Evolutionary conservation across 2,113 vertebrate species (phyloP), one percentile per base, ranked within the genome.

Genomic region (Chaetorhynchus papuensis): DNA sequence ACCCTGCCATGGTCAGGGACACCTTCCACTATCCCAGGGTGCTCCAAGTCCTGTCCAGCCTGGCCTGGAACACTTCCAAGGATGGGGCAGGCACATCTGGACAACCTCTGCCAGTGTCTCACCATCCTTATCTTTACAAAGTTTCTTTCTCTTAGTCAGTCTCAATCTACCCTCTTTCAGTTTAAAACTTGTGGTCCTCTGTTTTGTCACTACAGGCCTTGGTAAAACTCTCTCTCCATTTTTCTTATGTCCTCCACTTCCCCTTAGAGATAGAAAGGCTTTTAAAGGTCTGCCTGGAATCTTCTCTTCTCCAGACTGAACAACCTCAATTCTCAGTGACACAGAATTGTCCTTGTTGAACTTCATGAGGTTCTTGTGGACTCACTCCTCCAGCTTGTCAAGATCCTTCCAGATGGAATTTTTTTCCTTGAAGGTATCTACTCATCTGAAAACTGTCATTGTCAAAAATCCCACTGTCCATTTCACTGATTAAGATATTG

Each of bases 241-340:
- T 72, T 68, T n/a, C 15, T 53, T 39, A 9, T 26, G 22, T 12
- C 1, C 3, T 2, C 7, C 8, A 26, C 1, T 3, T 10, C 6
- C 4, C 8, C 7, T 19, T 42, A 15, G 11, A 7, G 6, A 54
- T 0, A 22, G 42, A 63, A 68, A 68, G 3, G 5, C 6, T 77
- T 23, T 37, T 15, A 17, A 39, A 80, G 2, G 6, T 89, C 3
- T 76, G 11, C 8, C 28, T 15, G 20, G 21, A 83, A 7, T 31
- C 21, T 57, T 53, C 50, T 77, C 23, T 47, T 83, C 13, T 60
- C 27, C 27, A 57, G 44, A 33, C 19, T 54, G 9, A 83, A 24
- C 8, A 45, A 27, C 6, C 8, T 23, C 23, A 53, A 1, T 21
- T 83, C 16, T 26, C 53, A 66, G 1, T 22, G 39, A 13, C 19